These are phyloP conservation scores for Poecilia picta DNA, from an alignment of 2,797 vertebrate species.

Conservation along the genomic window DNA sequence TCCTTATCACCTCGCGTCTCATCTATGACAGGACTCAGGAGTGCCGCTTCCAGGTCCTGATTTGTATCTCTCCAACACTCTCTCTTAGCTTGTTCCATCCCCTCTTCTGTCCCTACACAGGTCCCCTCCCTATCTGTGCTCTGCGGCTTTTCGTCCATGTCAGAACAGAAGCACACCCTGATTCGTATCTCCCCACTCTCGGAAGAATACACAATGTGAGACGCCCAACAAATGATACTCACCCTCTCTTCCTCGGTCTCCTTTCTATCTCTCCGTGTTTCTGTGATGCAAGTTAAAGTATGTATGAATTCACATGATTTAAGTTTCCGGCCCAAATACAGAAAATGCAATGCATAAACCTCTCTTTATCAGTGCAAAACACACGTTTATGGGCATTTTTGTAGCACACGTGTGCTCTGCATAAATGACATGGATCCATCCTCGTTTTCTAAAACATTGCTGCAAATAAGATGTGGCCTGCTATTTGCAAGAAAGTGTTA, in stretches of 20 bases:
- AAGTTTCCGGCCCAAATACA: conserved; percentile 24
- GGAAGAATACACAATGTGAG: conserved; percentile 55
- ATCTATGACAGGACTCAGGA: conserved; percentile 67
- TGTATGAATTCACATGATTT: conserved; percentile 36
- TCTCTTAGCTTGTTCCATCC: conserved; percentile 27
- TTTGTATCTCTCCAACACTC: conserved; percentile 60
- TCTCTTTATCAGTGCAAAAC: conserved; percentile 35
- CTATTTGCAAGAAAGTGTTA: conserved; percentile 14
- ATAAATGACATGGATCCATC: background rate
- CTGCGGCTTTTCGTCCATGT: conserved; percentile 64
- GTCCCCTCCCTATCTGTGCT: conserved; percentile 42
- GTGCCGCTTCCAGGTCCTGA: conserved; percentile 73
- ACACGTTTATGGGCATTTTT: background rate
- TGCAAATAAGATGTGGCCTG: conserved; percentile 4
- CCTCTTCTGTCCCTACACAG: conserved; percentile 9
- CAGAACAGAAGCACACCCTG: conserved; percentile 65
- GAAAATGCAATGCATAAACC: conserved; percentile 31
- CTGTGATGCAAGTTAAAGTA: conserved; percentile 28
- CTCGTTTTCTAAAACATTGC: conserved; percentile 32
- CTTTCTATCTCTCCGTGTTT: conserved; percentile 13
- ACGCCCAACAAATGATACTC: conserved; percentile 31
- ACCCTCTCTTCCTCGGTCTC: background rate
- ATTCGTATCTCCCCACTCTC: conserved; percentile 64
- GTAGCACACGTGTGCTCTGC: background rate
- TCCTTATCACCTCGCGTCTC: conserved; percentile 65